These are phyloP conservation scores for Paratrypauchen microcephalus DNA, from an alignment of 2,797 vertebrate genomes.

Conservation along the genomic window DNA sequence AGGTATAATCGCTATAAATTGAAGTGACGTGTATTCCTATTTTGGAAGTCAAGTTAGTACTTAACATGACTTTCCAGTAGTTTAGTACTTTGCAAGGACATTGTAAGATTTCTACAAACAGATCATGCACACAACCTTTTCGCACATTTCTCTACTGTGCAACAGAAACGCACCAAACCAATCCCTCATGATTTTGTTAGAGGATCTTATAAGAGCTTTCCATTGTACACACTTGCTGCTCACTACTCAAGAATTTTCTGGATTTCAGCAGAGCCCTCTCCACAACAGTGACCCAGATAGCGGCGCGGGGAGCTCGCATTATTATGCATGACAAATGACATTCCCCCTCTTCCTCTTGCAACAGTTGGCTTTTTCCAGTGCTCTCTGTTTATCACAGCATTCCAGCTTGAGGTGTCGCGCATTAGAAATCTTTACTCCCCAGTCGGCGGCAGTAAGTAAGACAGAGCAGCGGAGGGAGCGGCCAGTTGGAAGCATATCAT, in stretches of 20 bases:
- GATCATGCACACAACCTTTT: neutral
- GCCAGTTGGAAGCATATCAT: constrained; percentile 35
- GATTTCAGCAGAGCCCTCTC: constrained; percentile 27
- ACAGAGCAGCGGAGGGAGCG: constrained; percentile 40
- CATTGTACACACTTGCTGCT: constrained; percentile 19
- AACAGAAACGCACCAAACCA: neutral
- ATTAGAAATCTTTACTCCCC: constrained; percentile 61
- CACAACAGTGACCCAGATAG: constrained; percentile 39
- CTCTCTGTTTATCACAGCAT: constrained; percentile 64
- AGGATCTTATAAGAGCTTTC: neutral
- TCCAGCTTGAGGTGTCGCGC: constrained; percentile 62
- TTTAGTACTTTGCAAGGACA: neutral
- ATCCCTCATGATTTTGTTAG: neutral
- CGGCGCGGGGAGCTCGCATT: constrained; percentile 33
- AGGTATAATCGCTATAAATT: too few species aligned
- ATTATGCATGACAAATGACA: constrained; percentile 62
- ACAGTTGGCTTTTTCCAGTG: constrained; percentile 40
- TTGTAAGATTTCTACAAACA: neutral
- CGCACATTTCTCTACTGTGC: neutral
- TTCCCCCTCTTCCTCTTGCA: constrained; percentile 34
- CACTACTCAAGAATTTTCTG: constrained; percentile 25
- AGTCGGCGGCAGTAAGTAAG: constrained; percentile 57
- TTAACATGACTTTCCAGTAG: neutral
- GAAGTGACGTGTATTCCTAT: too few species aligned
- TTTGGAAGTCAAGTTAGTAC: neutral